phyloP scores from a whole-genome alignment of 2,797 vertebrate genomes.

The Girardinus metallicus region DNA sequence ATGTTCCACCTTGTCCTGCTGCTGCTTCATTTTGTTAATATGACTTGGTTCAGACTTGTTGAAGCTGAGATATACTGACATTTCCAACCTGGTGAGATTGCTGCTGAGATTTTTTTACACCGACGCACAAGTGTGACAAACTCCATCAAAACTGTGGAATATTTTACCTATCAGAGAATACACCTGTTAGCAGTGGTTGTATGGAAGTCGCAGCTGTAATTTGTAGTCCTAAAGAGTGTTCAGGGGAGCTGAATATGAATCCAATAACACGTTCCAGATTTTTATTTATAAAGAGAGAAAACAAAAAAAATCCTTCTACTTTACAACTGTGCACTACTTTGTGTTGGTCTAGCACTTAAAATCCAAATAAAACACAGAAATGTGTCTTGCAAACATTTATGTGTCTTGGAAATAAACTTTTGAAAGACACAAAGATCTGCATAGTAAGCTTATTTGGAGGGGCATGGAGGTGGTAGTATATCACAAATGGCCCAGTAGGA shows the following conservation, averaged over 20 bases:
- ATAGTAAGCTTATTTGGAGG: neutral
- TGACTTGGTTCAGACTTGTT: conserved; percentile 10
- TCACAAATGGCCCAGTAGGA: neutral
- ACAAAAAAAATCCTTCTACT: neutral
- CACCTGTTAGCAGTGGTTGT: neutral
- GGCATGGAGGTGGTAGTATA: neutral
- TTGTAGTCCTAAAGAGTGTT: neutral
- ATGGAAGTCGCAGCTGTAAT: neutral
- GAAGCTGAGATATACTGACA: neutral
- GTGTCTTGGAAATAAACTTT: neutral
- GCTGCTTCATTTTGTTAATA: conserved; percentile 1
- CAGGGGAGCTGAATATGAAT: neutral
- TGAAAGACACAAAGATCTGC: neutral
- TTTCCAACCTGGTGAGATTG: neutral
- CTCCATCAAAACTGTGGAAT: neutral
- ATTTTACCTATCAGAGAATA: neutral
- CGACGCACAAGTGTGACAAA: neutral
- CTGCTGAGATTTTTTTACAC: neutral
- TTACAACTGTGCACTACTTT: neutral
- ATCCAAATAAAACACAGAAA: neutral
- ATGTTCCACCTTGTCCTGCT: conserved; percentile 18
- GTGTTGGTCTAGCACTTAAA: neutral
- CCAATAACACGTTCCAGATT: neutral
- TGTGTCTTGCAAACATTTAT: neutral
- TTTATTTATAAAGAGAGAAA: neutral